These are phyloP conservation scores for Andinoacara biseriatus DNA, from an alignment of 2,113 vertebrate genomes.

Conservation along the genomic window DNA sequence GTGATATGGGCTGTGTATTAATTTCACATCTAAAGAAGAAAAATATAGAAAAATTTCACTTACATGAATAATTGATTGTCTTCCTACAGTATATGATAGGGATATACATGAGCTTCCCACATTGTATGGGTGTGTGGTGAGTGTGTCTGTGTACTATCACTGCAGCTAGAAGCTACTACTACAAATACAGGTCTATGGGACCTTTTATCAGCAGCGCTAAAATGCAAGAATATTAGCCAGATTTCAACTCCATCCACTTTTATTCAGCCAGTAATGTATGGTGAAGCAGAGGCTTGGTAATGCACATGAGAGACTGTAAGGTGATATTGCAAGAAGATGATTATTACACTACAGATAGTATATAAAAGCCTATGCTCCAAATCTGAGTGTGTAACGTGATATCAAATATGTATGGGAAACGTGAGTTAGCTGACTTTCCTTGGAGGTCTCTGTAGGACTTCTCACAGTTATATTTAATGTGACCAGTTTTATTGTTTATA, in stretches of 20 bases:
- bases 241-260: conserved; percentile 10
- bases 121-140: conserved; percentile 9
- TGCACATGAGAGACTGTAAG: conserved; percentile 60
- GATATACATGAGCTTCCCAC: conserved; percentile 46
- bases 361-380: conserved; percentile 16
- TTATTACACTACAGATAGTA: conserved; percentile 27
- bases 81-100: conserved; percentile 66
- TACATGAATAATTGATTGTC: conserved; percentile 76
- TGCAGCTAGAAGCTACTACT: conserved; percentile 39
- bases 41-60: conserved; percentile 61
- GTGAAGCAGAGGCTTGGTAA: conserved; percentile 10
- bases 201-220: conserved; percentile 53
- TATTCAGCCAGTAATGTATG: conserved; percentile 16
- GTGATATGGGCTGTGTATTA: conserved; percentile 42
- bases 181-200: conserved; percentile 51
- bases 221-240: conserved; percentile 58
- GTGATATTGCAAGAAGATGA: conserved; percentile 36
- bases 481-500: not conserved
- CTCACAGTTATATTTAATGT: not conserved
- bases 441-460: not conserved
- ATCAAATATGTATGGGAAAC: conserved; percentile 36
- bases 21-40: conserved; percentile 58
- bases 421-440: conserved; percentile 3
- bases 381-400: conserved; percentile 43
- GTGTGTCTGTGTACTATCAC: conserved; percentile 5